Base-by-base conservation (phyloP, 2,888 invertebrate species). In the Falcaria lacertinaria region DNA sequence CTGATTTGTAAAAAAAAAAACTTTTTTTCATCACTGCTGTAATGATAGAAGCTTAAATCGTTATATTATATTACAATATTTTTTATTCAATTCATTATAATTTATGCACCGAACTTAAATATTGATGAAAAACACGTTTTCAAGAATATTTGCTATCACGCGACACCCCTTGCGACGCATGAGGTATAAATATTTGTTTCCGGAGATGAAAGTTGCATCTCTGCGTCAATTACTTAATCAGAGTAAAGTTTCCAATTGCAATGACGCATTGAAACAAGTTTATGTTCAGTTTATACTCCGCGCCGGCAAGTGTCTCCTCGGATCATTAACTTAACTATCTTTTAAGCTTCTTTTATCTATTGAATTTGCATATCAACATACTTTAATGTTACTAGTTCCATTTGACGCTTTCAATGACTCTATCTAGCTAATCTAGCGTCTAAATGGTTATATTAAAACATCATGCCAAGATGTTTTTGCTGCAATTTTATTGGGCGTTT, bases 281-380 rank as follows among this genome's bases (percentile, higher is more conserved):
- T 37, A 50, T 47, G 57, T 54, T 58, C 47, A 43, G 45, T 38
- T 40, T 39, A 45, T 47, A 51, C 47, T 50, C 37, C 49, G 60
- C 57, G 59, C 62, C 52, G 57, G 48, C 47, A 47, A 50, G 51
- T 57, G 59, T 52, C 52, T 44, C 43, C 52, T 41, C 52, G 47
- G 54, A 52, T 72, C 74, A 63, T 74, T 78, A 74, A 69, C 61
- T 75, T 60, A 62, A 67, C 69, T 70, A 77, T 67, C 60, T 79
- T 79, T 80, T 61, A 71, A 63, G 66, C 74, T 74, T 74, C 73
- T 79, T 75, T 76, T 80, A 82, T 80, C 78, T 73, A 64, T 53
- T 55, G 59, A 47, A 68, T 82, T 80, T 74, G 65, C 81, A 82
- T 82, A 78, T 65, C 66, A 71, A 70, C 62, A 73, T 67, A 77